phyloP scores from a whole-genome alignment of 2,888 invertebrate species.

The Osmoderma eremita region DNA sequence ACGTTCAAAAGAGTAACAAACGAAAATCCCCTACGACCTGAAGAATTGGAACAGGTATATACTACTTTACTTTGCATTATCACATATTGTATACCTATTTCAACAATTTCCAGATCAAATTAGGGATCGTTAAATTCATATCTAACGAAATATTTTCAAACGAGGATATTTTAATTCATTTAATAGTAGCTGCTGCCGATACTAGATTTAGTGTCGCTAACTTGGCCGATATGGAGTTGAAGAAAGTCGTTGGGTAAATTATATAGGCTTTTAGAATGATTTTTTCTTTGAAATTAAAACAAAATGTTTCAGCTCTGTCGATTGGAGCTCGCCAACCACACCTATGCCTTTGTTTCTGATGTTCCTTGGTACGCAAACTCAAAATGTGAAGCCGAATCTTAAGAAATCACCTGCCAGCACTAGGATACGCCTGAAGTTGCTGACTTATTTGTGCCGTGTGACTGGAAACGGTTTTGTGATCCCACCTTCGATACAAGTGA shows the following conservation, averaged over 20 bases:
- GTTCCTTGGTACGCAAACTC: constrained; percentile 77
- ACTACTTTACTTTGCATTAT: background rate
- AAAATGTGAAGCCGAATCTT: constrained; percentile 70
- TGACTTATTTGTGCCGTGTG: constrained; percentile 82
- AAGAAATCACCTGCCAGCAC: constrained; percentile 83
- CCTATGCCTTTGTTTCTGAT: constrained; percentile 81
- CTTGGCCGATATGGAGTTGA: constrained; percentile 85
- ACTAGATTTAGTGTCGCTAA: constrained; percentile 90
- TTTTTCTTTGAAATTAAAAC: background rate
- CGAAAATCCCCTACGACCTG: constrained; percentile 77
- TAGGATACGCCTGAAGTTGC: constrained; percentile 83
- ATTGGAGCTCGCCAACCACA: constrained; percentile 78
- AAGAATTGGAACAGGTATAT: constrained; percentile 81
- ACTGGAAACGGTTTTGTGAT: constrained; percentile 77
- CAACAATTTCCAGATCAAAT: constrained; percentile 68
- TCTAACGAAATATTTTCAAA: constrained; percentile 80
- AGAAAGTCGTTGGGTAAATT: constrained; percentile 76
- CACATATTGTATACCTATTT: constrained; percentile 14
- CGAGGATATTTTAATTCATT: constrained; percentile 77
- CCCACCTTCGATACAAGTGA: constrained; percentile 85
- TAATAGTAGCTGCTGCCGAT: constrained; percentile 89
- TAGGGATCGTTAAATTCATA: constrained; percentile 84
- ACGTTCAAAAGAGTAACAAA: constrained; percentile 80
- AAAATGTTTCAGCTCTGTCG: constrained; percentile 70
- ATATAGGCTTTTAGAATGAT: background rate